Base-by-base conservation (phyloP, 2,113 vertebrate genomes). In the Paedocypris sp. region DNA sequence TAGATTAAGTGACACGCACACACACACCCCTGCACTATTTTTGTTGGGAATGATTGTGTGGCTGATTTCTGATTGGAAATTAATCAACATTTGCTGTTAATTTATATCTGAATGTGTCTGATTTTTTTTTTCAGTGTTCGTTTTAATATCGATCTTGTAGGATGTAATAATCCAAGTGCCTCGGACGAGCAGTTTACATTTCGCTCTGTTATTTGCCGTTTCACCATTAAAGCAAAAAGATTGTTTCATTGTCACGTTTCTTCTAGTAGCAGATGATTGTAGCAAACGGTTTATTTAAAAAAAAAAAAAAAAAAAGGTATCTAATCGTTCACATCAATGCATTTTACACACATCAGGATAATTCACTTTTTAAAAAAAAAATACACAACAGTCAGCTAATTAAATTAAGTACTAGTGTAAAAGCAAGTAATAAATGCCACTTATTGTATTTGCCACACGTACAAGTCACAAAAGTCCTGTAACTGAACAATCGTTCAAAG, bases 341-440 rank as follows among this genome's bases (percentile, higher is more conserved):
- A 22, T 45, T 13, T 31, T 66, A 42, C 42, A 60, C 49, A 64
- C 20, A 46, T 29, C 26, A 60, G 22, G 38, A 60, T 52, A 59
- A n/a, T 66, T 35, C 33, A 61, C 57, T 62, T 51, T 18, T 26
- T 39, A 46, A 23, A 31, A 52, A 46, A 47, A 15, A 67, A 58
- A 67, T 54, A 67, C 35, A 49, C 28, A 23, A n/a, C n/a, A n/a
- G n/a, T n/a, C 46, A 54, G 16, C 49, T 35, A 61, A 54, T 67
- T 32, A 54, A 67, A 41, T 28, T 5, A 53, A 50, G 26, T 53
- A 67, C 57, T 52, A 36, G 33, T 4, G 16, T 48, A 39, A 43
- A 58, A 58, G 25, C 45, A 54, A 47, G 41, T 31, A 29, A 67
- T 54, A 61, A 67, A 67, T 67, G 65, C 58, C 33, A 31, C 42